Evolutionary conservation across 1,140 invertebrate species (phyloP).

Genomic region (Drosophila hydei): DNA sequence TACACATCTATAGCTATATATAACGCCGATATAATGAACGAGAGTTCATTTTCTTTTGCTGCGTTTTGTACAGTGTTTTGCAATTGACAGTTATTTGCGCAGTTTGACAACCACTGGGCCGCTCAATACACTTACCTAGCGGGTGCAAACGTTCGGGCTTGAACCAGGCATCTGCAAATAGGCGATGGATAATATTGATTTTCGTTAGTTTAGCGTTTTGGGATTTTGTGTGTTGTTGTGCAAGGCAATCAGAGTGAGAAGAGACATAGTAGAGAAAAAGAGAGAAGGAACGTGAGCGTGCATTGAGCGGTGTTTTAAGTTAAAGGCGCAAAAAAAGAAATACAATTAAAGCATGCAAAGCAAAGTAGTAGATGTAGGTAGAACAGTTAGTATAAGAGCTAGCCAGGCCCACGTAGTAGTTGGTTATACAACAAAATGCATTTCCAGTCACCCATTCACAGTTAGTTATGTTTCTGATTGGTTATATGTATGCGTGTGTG

Average conservation of each 20-base stretch:
- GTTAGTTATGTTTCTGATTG: conserved; percentile 64
- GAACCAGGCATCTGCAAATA: conserved; percentile 95
- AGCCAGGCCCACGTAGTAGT: neutral
- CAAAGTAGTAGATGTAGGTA: neutral
- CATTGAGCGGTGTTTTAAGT: conserved; percentile 21
- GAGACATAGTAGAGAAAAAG: conserved; percentile 13
- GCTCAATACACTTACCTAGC: conserved; percentile 89
- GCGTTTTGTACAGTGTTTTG: conserved; percentile 28
- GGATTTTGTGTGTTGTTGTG: conserved; percentile 52
- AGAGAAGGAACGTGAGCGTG: conserved; percentile 24
- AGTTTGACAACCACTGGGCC: conserved; percentile 49
- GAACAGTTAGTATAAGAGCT: neutral
- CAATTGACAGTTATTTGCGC: conserved; percentile 25
- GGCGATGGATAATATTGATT: conserved; percentile 83
- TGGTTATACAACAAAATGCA: conserved; percentile 57
- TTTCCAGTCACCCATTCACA: conserved; percentile 49
- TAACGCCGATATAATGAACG: conserved; percentile 6
- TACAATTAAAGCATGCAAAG: conserved; percentile 20
- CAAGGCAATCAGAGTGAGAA: conserved; percentile 30
- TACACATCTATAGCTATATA: conserved; percentile 11
- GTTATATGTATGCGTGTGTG: conserved; percentile 6
- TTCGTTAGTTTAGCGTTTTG: conserved; percentile 74
- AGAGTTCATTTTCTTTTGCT: conserved; percentile 9
- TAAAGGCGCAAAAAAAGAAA: conserved; percentile 4
- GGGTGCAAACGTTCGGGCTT: conserved; percentile 94